Percentiles rank a stretch among this genome's conserved stretches.
phyloP scores from a whole-genome alignment of 2,888 invertebrate genomes.

The Clitarchus hookeri region DNA sequence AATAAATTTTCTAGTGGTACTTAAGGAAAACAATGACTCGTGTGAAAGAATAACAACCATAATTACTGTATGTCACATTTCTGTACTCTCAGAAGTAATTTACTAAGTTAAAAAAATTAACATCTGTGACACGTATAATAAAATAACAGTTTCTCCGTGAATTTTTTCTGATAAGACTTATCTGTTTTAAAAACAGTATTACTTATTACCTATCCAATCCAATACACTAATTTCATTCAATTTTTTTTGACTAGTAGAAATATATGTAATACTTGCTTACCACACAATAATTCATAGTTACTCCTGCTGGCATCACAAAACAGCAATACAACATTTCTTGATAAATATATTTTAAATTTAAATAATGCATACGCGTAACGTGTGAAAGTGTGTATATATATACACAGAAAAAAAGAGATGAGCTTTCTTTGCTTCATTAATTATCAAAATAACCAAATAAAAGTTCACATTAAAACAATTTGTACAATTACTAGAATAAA shows the following conservation, averaged over 20 bases:
- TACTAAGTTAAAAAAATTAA: neutral
- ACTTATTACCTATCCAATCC: neutral
- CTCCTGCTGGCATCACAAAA: neutral
- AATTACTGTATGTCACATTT: neutral
- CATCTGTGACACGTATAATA: neutral
- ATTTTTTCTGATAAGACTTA: neutral
- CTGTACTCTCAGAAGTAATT: neutral
- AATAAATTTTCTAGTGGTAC: neutral
- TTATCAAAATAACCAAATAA: neutral
- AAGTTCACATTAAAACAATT: slow-evolving; percentile 5
- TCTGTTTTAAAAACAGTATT: slow-evolving; percentile 6
- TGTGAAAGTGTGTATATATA: neutral
- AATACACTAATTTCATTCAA: neutral
- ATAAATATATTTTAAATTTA: slow-evolving; percentile 5
- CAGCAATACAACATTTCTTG: neutral
- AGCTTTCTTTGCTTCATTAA: neutral
- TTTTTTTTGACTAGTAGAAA: slow-evolving; percentile 6
- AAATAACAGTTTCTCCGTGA: neutral
- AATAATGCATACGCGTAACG: neutral
- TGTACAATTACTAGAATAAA: neutral
- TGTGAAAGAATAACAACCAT: neutral
- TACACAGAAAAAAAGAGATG: neutral
- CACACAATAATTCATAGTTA: neutral
- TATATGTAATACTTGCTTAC: slow-evolving; percentile 10
- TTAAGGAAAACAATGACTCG: neutral